A percentile compares a stretch with the other conserved stretches of the same genome.
phyloP scores from a whole-genome alignment of 2,113 vertebrate species.

The Tragelaphus buxtoni region DNA sequence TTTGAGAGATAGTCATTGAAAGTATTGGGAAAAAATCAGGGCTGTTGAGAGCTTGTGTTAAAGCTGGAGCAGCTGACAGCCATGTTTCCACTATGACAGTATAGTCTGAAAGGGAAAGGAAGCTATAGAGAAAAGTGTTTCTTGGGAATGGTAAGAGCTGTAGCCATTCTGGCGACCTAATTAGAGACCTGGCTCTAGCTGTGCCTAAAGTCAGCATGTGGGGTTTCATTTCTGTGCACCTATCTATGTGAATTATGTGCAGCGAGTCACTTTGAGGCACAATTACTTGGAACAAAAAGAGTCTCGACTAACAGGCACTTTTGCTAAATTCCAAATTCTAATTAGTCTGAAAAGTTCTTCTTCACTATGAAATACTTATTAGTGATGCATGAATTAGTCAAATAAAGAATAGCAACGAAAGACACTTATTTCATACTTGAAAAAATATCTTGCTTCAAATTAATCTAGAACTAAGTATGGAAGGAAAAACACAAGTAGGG shows the following conservation, averaged over 20 bases:
- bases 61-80: not conserved
- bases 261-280: not conserved
- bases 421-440: not conserved
- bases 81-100: not conserved
- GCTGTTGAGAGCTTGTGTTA: not conserved
- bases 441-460: constrained; percentile 33
- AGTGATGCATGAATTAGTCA: constrained; percentile 19
- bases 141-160: not conserved
- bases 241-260: not conserved
- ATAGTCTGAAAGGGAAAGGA: not conserved
- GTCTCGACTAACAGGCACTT: not conserved
- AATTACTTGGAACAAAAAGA: not conserved
- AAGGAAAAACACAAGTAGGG: not conserved
- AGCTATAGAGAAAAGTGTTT: not conserved
- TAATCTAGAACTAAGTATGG: not conserved
- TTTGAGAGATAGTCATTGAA: not conserved
- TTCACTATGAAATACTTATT: constrained; percentile 22
- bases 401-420: constrained; percentile 37
- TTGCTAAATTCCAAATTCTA: constrained; percentile 19
- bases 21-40: not conserved
- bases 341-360: constrained; percentile 23
- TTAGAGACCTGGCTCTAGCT: not conserved
- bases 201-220: not conserved
- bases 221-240: not conserved
- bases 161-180: not conserved